Base-by-base conservation (phyloP, 2,113 vertebrate genomes). In the Odontesthes bonariensis region DNA sequence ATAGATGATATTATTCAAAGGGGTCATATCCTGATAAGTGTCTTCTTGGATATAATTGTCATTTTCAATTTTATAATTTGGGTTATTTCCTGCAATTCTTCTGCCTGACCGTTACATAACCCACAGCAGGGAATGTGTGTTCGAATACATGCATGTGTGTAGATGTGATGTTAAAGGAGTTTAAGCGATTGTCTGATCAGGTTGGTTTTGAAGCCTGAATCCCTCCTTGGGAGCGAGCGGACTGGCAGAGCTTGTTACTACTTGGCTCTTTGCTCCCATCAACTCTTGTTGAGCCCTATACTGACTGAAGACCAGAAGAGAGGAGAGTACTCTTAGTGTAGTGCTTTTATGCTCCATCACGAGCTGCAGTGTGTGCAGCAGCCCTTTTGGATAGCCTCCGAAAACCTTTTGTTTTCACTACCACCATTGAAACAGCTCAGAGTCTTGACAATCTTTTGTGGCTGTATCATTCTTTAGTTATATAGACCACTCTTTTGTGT, bases 141-240 rank as follows among this genome's bases (percentile, higher is more conserved):
- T 8, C 35, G 40, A 56, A 19, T 53, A 20, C 17, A 20, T 38
- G 16, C 40, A n/a, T 60, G 57, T 55, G 78, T 62, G 61, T 53
- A 55, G 76, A 70, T 66, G 83, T 87, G 87, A 91, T 88, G 79
- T 89, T 92, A 85, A 81, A 88, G 83, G 75, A 73, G 35, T 72
- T 79, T 90, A 88, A 88, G 83, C 86, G 84, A 90, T 86, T 91
- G 92, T 93, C 88, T 88, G 58, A 74, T 86, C 70, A 77, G 61
- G 55, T 73, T 83, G 86, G 77, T 75, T 81, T 55, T 83, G 79
- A 88, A 81, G 76, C 64, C 69, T 83, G 88, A 87, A 73, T 82
- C 71, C 56, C 74, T 57, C 81, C 60, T 56, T 51, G 54, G 27
- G 69, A 90, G 75, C 55, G 79, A 88, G 79, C 10, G 32, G 68